Evolutionary conservation across 1,140 invertebrate genomes (phyloP), one percentile per base, ranked within the genome.

Genomic region (Drosophila oshimai): DNA sequence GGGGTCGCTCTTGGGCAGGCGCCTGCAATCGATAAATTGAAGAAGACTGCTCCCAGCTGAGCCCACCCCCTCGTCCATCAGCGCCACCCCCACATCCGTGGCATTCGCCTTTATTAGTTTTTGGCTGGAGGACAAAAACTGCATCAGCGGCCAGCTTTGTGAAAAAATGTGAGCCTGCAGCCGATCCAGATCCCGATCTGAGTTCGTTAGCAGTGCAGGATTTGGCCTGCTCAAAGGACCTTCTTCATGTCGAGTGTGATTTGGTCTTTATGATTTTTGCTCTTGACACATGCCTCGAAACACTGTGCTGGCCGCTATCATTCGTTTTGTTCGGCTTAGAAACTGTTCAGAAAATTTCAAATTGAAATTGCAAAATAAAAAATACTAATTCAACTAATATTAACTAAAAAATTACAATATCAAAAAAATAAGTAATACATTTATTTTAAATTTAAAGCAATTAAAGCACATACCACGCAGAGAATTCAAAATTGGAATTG

Each of bases 101-200:
- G 20, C 61, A 65, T 65, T 65, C 58, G 42, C 26, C 64, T 62
- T 65, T 65, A 77, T 77, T 83, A 81, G 73, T 69, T 73, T 73
- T 58, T 45, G 55, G 55, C 33, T 49, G 54, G 34, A 31, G 50
- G 53, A 70, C 44, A 51, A 77, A 76, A 81, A 79, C 50, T 81
- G 77, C 78, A 81, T 73, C 20, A 26, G 28, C 53, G 39, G 33
- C 17, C 41, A 28, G 49, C 60, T 79, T 86, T 74, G 64, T 79
- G 70, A 68, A 86, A 78, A 79, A 75, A 74, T 50, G 45, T 58
- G 64, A 60, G 49, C 37, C 53, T 45, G 47, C 55, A 17, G 17
- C 13, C 22, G 68, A 53, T 41, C 34, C 42, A 24, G 64, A 69
- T 49, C 34, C 49, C 50, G 36, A 2, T 39, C 26, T 34, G 37